Percentiles rank a stretch among this genome's conserved stretches.
phyloP scores from a whole-genome alignment of 2,113 vertebrate species.

The Psilopogon haemacephalus region DNA sequence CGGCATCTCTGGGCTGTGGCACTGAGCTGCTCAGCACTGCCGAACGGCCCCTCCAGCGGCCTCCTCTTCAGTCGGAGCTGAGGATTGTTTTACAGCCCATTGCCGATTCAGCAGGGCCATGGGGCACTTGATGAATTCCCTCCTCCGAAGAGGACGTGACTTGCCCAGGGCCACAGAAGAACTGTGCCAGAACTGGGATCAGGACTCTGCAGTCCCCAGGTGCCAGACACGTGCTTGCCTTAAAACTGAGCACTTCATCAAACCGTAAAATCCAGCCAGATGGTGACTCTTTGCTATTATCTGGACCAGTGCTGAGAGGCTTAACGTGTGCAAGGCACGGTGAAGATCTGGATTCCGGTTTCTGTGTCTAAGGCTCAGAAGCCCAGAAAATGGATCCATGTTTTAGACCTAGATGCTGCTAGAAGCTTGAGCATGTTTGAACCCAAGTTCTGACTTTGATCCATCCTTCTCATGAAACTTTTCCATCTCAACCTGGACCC shows the following conservation, averaged over 20 bases:
- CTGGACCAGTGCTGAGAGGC: constrained; percentile 36
- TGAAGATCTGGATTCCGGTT: constrained; percentile 43
- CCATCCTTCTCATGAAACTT: neutral
- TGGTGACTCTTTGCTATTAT: constrained; percentile 63
- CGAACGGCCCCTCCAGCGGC: neutral
- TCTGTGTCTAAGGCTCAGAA: constrained; percentile 10
- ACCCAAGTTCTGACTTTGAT: neutral
- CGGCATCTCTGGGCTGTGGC: neutral
- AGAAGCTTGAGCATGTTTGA: neutral
- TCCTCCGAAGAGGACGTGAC: constrained; percentile 29
- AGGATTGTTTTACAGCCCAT: constrained; percentile 33
- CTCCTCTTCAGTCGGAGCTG: neutral
- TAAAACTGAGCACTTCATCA: constrained; percentile 69
- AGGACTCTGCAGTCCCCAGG: constrained; percentile 45
- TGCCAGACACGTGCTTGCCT: constrained; percentile 65
- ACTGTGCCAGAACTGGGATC: constrained; percentile 53
- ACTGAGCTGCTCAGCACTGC: neutral
- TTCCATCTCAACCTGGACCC: neutral
- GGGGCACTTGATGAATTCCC: constrained; percentile 56
- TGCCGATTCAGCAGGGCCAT: neutral
- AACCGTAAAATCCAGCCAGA: constrained; percentile 68
- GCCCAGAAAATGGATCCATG: neutral
- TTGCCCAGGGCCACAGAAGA: constrained; percentile 54
- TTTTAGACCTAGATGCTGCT: neutral
- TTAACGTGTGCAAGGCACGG: constrained; percentile 47